A percentile compares a stretch with the other conserved stretches of the same genome.
Conservation (phyloP, 1,140 invertebrate genomes). For the Papilio xuthus region DNA sequence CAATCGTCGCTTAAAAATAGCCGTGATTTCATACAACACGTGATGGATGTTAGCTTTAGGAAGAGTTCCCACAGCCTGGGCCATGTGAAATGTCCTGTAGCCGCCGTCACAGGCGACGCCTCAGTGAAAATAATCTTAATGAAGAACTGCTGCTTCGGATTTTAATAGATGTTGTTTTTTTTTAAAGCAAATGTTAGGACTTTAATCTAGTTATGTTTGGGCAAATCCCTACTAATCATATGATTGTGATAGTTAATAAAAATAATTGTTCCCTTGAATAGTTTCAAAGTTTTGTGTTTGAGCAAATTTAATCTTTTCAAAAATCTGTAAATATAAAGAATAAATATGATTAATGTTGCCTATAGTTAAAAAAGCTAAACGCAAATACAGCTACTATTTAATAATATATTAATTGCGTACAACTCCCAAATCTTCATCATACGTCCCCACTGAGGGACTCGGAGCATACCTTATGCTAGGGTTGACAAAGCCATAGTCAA, state of each 20-base stretch:
- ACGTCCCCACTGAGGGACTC: too few relatives aligned
- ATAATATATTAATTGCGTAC: too few relatives aligned
- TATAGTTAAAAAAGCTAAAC: too few relatives aligned
- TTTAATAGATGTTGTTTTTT: constrained; percentile 21
- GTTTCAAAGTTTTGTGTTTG: too few relatives aligned
- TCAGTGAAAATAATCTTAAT: constrained; percentile 62
- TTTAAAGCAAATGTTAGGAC: not conserved
- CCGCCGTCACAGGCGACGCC: constrained; percentile 61
- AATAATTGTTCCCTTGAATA: not conserved
- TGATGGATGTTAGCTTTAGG: constrained; percentile 74
- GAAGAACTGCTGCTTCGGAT: constrained; percentile 39
- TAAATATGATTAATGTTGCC: too few relatives aligned
- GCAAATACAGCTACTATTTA: too few relatives aligned
- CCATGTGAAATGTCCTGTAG: constrained; percentile 74
- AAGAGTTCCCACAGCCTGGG: constrained; percentile 65
- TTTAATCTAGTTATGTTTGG: not conserved
- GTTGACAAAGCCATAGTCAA: too few relatives aligned
- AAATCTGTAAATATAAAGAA: too few relatives aligned
- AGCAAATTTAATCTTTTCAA: too few relatives aligned
- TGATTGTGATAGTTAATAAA: not conserved
- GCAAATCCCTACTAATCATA: not conserved
- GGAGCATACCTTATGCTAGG: too few relatives aligned
- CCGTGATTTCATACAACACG: constrained; percentile 80
- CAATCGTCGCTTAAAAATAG: constrained; percentile 80
- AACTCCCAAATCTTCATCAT: too few relatives aligned